phyloP scores from a whole-genome alignment of 1,140 invertebrate genomes.

The Oreohelix idahoensis region DNA sequence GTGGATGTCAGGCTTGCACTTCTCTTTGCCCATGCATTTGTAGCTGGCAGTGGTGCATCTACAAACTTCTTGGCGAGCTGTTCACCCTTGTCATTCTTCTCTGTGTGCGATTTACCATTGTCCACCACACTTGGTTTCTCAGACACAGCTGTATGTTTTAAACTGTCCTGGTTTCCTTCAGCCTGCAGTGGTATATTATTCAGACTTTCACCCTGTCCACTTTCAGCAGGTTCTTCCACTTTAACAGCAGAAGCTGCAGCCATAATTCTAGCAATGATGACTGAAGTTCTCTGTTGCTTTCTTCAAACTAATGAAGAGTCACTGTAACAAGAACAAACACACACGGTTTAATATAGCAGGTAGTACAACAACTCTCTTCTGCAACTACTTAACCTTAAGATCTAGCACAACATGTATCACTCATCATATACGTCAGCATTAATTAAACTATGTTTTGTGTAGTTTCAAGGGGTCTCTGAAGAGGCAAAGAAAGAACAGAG shows the following conservation, averaged over 20 bases:
- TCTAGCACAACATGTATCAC: too few species aligned
- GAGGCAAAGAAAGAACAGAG: too few species aligned
- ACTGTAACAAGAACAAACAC: background rate
- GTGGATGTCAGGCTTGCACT: background rate
- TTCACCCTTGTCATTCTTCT: slow-evolving; percentile 6
- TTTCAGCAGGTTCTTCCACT: slow-evolving; percentile 1
- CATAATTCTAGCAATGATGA: background rate
- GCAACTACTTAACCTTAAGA: too few species aligned
- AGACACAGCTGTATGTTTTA: background rate
- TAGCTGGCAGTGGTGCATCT: slow-evolving; percentile 31
- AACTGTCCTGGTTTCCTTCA: background rate
- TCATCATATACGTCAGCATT: too few species aligned
- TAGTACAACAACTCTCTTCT: too few species aligned
- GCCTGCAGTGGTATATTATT: slow-evolving; percentile 8
- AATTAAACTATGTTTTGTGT: too few species aligned
- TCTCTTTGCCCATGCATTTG: slow-evolving; percentile 35
- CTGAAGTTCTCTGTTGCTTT: background rate
- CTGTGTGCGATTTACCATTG: background rate
- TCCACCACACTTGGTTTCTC: slow-evolving; percentile 2
- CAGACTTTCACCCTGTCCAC: background rate
- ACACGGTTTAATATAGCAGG: too few species aligned
- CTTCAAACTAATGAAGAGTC: background rate
- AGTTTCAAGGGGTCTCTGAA: too few species aligned
- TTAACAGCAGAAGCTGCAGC: slow-evolving; percentile 30
- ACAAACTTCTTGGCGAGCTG: slow-evolving; percentile 23